Conservation (phyloP, 2,888 invertebrate genomes). For the Mactromeris polynyma region DNA sequence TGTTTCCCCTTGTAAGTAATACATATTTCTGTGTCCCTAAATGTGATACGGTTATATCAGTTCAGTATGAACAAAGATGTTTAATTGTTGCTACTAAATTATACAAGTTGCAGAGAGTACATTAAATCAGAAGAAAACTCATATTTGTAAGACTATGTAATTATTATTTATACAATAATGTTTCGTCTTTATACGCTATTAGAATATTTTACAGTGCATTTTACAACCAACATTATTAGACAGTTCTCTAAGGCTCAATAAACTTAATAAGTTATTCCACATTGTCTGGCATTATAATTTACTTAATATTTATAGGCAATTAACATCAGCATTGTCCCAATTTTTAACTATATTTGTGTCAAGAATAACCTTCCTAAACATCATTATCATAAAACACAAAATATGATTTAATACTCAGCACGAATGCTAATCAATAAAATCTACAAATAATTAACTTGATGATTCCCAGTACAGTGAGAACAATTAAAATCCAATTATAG, state of each 20-base stretch:
- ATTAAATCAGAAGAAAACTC: neutral
- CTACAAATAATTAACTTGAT: too few species aligned
- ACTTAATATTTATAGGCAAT: neutral
- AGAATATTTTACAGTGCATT: neutral
- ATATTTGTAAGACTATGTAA: neutral
- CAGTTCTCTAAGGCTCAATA: neutral
- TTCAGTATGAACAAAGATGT: neutral
- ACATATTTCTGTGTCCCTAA: too few species aligned
- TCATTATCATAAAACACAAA: neutral
- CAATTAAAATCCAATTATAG: too few species aligned
- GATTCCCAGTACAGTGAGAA: too few species aligned
- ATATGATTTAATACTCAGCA: neutral
- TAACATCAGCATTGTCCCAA: neutral
- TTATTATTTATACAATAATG: neutral
- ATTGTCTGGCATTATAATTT: neutral
- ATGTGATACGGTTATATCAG: too few species aligned
- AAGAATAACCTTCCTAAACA: neutral
- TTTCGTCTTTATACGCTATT: neutral
- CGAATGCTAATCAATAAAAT: too few species aligned
- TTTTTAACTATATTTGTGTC: neutral
- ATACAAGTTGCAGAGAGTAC: neutral
- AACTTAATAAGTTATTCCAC: neutral
- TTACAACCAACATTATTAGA: neutral
- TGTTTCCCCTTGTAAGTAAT: too few species aligned
- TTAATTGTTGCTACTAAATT: neutral